Conservation (phyloP, 2,113 vertebrate genomes). For the Brachypteracias leptosomus region DNA sequence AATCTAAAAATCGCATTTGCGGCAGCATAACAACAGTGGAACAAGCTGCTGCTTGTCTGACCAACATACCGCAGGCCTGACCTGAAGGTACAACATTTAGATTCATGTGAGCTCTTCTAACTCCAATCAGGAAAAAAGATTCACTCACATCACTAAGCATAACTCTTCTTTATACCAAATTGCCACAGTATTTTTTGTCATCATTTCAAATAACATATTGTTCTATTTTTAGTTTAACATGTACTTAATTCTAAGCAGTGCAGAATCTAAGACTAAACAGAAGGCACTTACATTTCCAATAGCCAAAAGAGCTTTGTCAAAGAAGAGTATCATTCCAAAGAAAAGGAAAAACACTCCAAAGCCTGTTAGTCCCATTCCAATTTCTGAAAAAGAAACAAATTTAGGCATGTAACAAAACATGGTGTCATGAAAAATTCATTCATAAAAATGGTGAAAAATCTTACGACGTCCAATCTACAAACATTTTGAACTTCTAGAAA, state of each 20-base stretch:
- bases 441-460: not conserved
- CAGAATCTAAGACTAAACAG: not conserved
- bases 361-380: conserved; percentile 95
- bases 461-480: not conserved
- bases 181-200: not conserved
- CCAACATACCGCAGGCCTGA: not conserved
- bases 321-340: conserved; percentile 99
- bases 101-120: not conserved
- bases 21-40: not conserved
- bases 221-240: not conserved
- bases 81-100: not conserved
- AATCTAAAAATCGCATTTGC: not conserved
- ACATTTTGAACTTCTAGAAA: not conserved
- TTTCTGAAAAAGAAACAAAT: conserved; percentile 82
- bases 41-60: not conserved
- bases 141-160: not conserved
- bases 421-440: not conserved
- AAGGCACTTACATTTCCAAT: not conserved
- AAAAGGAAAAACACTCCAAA: conserved; percentile 99
- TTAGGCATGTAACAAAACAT: not conserved
- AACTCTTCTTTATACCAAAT: not conserved
- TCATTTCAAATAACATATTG: not conserved
- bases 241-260: not conserved
- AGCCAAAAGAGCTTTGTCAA: conserved; percentile 90
- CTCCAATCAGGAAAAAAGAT: not conserved